Evolutionary conservation across 2,797 vertebrate species (phyloP).

Genomic region (Poecilia velifera): DNA sequence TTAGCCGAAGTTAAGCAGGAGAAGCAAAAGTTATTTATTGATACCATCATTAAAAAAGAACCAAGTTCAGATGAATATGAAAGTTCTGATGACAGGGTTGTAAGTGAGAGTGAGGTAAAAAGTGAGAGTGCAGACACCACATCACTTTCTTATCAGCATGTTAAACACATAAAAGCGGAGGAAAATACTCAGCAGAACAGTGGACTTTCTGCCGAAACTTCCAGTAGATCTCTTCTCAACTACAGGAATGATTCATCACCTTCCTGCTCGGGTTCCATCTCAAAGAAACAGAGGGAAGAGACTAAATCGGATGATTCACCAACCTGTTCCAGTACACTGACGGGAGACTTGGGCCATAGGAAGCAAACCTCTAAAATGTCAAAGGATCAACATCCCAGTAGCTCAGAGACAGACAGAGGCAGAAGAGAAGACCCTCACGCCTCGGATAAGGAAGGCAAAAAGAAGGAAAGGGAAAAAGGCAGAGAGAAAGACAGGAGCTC

Average conservation of each 20-base stretch:
- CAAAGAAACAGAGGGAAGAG: conserved; percentile 71
- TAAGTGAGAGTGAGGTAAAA: conserved; percentile 25
- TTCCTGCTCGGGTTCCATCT: conserved; percentile 73
- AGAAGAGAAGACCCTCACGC: conserved; percentile 56
- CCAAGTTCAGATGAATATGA: conserved; percentile 38
- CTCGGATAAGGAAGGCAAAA: conserved; percentile 57
- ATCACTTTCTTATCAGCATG: conserved; percentile 17
- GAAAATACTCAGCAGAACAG: conserved; percentile 22
- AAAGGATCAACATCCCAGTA: conserved; percentile 77
- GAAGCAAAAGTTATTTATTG: conserved; percentile 25
- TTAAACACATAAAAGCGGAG: conserved; percentile 38
- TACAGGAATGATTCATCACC: conserved; percentile 58
- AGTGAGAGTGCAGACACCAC: neutral
- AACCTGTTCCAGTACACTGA: conserved; percentile 68
- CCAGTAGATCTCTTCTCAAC: neutral
- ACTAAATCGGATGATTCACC: conserved; percentile 68
- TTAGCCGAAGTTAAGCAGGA: conserved; percentile 31
- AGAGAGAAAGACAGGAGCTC: conserved; percentile 53
- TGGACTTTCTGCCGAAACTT: conserved; percentile 7
- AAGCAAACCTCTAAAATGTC: conserved; percentile 65
- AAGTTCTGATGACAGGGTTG: neutral
- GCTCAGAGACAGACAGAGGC: conserved; percentile 75
- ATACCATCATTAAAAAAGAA: conserved; percentile 63
- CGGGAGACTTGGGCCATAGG: conserved; percentile 53
- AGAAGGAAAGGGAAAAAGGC: conserved; percentile 61